Evolutionary conservation across 2,113 vertebrate genomes (phyloP).

Genomic region (Arenaria interpres): DNA sequence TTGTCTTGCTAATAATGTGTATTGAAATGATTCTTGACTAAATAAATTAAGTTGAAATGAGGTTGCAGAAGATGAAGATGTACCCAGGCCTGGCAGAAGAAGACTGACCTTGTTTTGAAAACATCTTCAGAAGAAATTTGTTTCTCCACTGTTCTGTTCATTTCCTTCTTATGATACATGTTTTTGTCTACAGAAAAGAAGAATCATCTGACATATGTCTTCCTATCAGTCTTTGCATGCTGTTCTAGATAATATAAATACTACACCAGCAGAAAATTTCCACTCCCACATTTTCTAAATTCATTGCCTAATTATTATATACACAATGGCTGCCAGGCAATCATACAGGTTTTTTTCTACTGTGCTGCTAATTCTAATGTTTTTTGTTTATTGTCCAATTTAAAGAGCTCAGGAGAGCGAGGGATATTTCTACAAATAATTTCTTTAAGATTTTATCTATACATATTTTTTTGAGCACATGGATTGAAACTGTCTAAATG

Average conservation of each 20-base stretch:
- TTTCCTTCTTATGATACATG: neutral
- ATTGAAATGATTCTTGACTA: neutral
- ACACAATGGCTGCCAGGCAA: neutral
- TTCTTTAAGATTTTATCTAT: neutral
- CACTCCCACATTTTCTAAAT: neutral
- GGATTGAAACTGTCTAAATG: neutral
- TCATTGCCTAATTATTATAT: neutral
- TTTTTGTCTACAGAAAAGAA: neutral
- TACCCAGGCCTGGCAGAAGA: neutral
- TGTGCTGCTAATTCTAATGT: neutral
- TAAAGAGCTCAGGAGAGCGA: neutral
- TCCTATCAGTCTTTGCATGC: neutral
- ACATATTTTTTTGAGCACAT: accelerated
- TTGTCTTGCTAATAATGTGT: neutral
- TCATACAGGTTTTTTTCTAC: neutral
- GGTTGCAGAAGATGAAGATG: neutral
- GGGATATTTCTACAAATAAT: neutral
- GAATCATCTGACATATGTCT: neutral
- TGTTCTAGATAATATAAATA: neutral
- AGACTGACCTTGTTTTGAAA: neutral
- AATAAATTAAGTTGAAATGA: neutral
- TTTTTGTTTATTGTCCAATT: neutral
- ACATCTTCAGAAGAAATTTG: neutral
- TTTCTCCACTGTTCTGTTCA: neutral
- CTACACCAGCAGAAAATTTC: neutral